Base-by-base conservation (phyloP, 2,888 invertebrate genomes). In the Orchestes rusci region DNA sequence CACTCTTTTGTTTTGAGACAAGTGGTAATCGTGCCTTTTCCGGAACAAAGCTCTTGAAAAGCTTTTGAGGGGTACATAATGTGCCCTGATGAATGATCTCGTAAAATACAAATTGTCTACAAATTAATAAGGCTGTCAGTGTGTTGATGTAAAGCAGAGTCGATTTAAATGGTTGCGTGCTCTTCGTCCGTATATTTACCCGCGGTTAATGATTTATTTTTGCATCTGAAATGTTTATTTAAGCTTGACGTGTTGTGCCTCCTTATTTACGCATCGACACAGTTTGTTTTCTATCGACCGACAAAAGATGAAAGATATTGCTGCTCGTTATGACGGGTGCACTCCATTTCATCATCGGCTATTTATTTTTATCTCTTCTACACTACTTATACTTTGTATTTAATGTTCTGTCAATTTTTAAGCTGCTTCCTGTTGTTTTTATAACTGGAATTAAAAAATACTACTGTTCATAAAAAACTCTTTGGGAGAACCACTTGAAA, bases 121-220 rank as follows among this genome's bases (percentile, higher is more conserved):
- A 2, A 27, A 27, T 27, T 27, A n/a, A 12, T 12, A 27, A 27
- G 27, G 10, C 12, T 37, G 27, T 37, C n/a, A n/a, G n/a, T n/a
- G n/a, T n/a, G 27, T 27, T 36, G 15, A 36, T n/a, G 27, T 23
- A 12, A 36, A 20, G 19, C 23, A 23, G 10, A 36, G 17, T 7
- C 33, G 17, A 33, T 33, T 33, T 33, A 33, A 33, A 16, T 18
- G 28, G 39, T 44, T 39, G 44, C 44, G 39, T 45, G 45, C 39
- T 35, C 45, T 45, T 46, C 33, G 13, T 13, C 41, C 17, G 46
- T 51, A 50, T 51, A 54, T 55, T 54, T 53, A 53, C 48, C 46
- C 43, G 44, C 7, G 3, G 35, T 57, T 59, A 59, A 60, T 60
- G 60, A 60, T 60, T 60, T 60, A 59, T 60, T 60, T 60, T 59